phyloP scores from a whole-genome alignment of 2,113 vertebrate species.

The Panurus biarmicus region DNA sequence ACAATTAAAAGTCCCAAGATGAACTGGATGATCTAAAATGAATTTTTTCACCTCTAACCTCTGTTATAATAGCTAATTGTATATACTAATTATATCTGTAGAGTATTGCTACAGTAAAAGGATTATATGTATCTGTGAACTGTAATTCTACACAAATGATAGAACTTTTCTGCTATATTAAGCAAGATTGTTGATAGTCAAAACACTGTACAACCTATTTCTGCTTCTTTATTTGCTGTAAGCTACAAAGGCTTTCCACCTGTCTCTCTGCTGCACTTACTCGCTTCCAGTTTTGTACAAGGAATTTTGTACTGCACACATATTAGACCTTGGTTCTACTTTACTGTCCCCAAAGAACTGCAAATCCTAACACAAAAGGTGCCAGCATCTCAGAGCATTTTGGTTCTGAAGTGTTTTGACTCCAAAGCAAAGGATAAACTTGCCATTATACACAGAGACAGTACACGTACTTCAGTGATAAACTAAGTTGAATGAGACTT shows the following conservation, averaged over 20 bases:
- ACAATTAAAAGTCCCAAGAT: not conserved
- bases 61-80: not conserved
- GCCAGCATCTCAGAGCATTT: not conserved
- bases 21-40: not conserved
- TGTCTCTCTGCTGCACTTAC: not conserved
- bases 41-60: not conserved
- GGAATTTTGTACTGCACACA: not conserved
- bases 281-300: not conserved
- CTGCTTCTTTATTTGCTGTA: slow-evolving; percentile 20
- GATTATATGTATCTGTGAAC: not conserved
- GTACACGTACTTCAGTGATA: not conserved
- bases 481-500: not conserved
- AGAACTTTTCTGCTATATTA: not conserved
- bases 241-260: not conserved
- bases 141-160: not conserved
- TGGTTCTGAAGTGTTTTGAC: not conserved
- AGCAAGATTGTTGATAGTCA: slow-evolving; percentile 20
- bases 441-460: not conserved
- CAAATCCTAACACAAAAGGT: not conserved
- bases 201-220: slow-evolving; percentile 19
- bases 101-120: not conserved
- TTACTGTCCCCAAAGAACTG: not conserved
- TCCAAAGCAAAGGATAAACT: not conserved
- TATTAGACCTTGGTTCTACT: not conserved
- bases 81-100: not conserved